A percentile compares a stretch with the other conserved stretches of the same genome.
Conservation (phyloP, 1,140 invertebrate genomes). For the Heliconius hewitsoni region DNA sequence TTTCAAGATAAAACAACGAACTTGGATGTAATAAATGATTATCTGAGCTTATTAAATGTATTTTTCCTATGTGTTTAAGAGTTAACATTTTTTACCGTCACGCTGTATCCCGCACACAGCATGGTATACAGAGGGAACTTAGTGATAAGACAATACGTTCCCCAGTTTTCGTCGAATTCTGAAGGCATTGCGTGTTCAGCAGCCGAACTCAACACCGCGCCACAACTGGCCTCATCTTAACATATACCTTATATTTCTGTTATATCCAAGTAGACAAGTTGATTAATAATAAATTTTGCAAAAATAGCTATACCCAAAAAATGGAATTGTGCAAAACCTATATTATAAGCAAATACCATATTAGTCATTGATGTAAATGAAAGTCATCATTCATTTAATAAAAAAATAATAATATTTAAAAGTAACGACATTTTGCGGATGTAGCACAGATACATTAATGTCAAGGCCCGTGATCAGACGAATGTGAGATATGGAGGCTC, state of each 20-base stretch:
- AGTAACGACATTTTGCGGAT: conserved; percentile 37
- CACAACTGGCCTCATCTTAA: too few relatives aligned
- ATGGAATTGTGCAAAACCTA: background rate
- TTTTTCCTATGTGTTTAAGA: too few relatives aligned
- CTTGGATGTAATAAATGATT: background rate
- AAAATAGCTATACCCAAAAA: background rate
- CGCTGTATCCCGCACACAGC: too few relatives aligned
- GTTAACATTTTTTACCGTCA: too few relatives aligned
- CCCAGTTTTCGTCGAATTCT: too few relatives aligned
- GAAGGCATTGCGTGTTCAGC: too few relatives aligned
- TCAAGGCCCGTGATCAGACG: conserved; percentile 42
- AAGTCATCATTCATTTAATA: background rate
- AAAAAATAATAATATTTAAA: background rate
- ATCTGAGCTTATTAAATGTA: too few relatives aligned
- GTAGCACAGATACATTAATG: conserved; percentile 41
- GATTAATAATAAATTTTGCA: background rate
- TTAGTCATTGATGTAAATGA: background rate
- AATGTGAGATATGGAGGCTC: conserved; percentile 34
- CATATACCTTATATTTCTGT: too few relatives aligned
- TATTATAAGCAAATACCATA: background rate
- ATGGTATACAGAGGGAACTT: too few relatives aligned
- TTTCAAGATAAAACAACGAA: background rate
- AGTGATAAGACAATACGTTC: too few relatives aligned
- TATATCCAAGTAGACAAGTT: too few relatives aligned
- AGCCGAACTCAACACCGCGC: too few relatives aligned